A percentile compares a stretch with the other conserved stretches of the same genome.
Conservation (phyloP, 2,888 invertebrate species). For the Theodoxus fluviatilis region DNA sequence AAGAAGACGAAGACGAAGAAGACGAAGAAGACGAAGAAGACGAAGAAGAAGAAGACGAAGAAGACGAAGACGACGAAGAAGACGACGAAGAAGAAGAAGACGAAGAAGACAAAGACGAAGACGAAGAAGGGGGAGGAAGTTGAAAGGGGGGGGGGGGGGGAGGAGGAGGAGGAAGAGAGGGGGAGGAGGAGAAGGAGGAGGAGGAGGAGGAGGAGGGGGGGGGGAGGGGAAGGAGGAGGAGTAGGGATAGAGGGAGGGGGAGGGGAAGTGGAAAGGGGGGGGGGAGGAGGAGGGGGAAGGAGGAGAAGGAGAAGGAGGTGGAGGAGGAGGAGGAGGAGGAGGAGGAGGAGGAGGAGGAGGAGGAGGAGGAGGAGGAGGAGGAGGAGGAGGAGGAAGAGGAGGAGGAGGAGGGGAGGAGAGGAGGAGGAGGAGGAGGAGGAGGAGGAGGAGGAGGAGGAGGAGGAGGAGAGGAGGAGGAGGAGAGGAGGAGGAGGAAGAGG, state of each 20-base stretch:
- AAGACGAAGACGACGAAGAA: no score
- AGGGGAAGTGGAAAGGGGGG: not conserved
- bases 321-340: not conserved
- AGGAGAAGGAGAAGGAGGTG: not conserved
- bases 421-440: conserved; percentile 4
- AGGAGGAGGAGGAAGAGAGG: not conserved
- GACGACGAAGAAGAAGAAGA: no score
- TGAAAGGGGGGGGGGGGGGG: no score
- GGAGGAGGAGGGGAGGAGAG: conserved; percentile 1
- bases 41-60: no score
- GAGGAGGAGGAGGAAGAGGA: not conserved
- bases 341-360: not conserved
- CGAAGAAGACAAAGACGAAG: no score
- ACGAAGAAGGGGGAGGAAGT: no score
- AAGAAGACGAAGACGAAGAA: no score
- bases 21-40: no score
- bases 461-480: not conserved
- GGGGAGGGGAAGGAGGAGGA: not conserved
- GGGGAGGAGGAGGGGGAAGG: not conserved
- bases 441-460: conserved; percentile 9
- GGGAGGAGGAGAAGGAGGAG: not conserved
- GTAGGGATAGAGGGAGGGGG: not conserved
- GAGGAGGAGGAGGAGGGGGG: not conserved
- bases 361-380: conserved; percentile 12
- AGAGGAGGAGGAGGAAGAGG: not conserved